Evolutionary conservation across 2,888 invertebrate genomes (phyloP).

Genomic region (Hyposoter didymator): DNA sequence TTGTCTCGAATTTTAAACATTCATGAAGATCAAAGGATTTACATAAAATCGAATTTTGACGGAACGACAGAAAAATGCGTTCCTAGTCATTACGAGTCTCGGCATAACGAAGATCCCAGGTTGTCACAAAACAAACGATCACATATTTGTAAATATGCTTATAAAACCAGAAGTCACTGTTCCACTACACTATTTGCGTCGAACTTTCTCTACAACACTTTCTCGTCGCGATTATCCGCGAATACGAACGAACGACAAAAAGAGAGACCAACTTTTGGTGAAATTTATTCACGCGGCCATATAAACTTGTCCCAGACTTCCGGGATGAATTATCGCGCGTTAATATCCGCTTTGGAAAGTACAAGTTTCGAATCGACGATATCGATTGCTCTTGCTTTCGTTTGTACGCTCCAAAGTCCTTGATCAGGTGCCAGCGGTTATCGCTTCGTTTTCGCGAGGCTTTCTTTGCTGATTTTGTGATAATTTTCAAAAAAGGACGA

Average conservation of each 20-base stretch:
- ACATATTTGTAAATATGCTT: background rate
- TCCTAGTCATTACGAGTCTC: background rate
- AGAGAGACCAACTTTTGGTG: background rate
- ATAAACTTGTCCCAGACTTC: slow-evolving; percentile 33
- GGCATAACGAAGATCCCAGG: background rate
- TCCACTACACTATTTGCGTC: slow-evolving; percentile 67
- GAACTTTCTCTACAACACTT: slow-evolving; percentile 74
- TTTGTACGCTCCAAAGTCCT: slow-evolving; percentile 3
- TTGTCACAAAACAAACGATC: background rate
- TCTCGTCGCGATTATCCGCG: slow-evolving; percentile 66
- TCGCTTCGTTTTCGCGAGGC: background rate
- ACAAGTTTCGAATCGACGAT: slow-evolving; percentile 4
- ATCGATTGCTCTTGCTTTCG: slow-evolving; percentile 27
- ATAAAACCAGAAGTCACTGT: background rate
- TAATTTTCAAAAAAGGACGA: background rate
- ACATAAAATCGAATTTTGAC: background rate
- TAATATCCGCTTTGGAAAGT: slow-evolving; percentile 43
- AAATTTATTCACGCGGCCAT: slow-evolving; percentile 38
- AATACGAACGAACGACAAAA: background rate
- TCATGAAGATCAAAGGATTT: background rate
- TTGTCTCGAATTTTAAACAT: too few relatives aligned
- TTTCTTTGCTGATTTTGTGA: background rate
- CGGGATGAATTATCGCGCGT: background rate
- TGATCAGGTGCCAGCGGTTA: background rate
- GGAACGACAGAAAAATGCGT: background rate